Base-by-base conservation (phyloP, 2,888 invertebrate genomes). In the Osmoderma eremita region DNA sequence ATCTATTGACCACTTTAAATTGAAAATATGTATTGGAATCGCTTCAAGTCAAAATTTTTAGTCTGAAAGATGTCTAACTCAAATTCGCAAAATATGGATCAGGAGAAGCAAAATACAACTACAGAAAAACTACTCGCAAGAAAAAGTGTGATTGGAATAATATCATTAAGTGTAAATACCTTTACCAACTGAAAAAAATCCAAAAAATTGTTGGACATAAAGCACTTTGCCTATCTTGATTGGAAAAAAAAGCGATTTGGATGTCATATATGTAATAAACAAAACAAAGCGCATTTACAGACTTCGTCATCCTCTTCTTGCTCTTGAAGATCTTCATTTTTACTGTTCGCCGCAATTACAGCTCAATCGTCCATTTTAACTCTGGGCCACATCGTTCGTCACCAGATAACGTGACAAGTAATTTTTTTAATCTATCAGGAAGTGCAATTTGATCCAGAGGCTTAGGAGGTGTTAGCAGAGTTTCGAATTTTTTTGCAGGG, bases 401-500 rank as follows among this genome's bases (percentile, higher is more conserved):
- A n/a, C n/a, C n/a, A n/a, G n/a, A n/a, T n/a, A n/a, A 4, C 24
- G 3, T 5, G 5, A 24, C 24, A 24, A 24, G 24, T 24, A 24
- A 24, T 24, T 24, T 24, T 24, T 5, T 24, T 24, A 24, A 24
- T 4, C 24, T 24, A 24, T 24, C 24, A 41, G 41, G 12, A 41
- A 41, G 41, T 41, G 12, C 41, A 41, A 41, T 41, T 41, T 41
- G 41, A 12, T 41, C 13, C 41, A 41, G 41, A 41, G 4, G 41
- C 41, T 41, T 41, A 41, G 3, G 41, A 41, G 41, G 13, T 41
- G 3, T 41, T 41, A 41, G 41, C 41, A 41, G 12, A 41, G 41
- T 41, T 41, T n/a, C 4, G 41, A 41, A 5, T 41, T 41, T n/a
- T 41, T 41, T 41, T 41, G 41, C 41, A 5, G 41, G 41, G 13